These are phyloP conservation scores for Drosophila mayri DNA, from an alignment of 1,140 invertebrate species.

Conservation along the genomic window DNA sequence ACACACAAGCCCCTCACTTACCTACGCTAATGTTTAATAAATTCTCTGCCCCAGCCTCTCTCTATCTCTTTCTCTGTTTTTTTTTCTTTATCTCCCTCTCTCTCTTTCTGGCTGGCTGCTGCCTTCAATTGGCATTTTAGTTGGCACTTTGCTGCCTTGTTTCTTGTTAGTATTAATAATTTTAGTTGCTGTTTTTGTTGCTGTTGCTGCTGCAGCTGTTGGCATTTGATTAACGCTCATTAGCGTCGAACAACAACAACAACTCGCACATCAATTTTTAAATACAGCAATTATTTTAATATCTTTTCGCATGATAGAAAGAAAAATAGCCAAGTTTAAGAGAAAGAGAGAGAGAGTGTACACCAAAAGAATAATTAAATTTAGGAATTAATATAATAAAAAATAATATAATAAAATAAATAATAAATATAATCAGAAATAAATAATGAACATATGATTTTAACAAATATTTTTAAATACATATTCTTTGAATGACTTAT, in stretches of 20 bases:
- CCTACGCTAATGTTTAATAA: conserved; percentile 80
- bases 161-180: conserved; percentile 44
- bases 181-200: conserved; percentile 11
- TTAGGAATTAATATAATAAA: neutral
- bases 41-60: conserved; percentile 49
- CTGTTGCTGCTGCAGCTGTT: conserved; percentile 51
- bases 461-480: too few relatives aligned
- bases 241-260: conserved; percentile 41
- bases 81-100: neutral
- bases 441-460: neutral
- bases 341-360: neutral
- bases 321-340: conserved; percentile 5
- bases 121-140: conserved; percentile 38
- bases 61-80: neutral
- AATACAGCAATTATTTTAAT: conserved; percentile 56
- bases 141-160: conserved; percentile 29
- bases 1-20: conserved; percentile 45
- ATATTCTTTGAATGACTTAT: too few relatives aligned
- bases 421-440: too few relatives aligned
- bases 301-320: conserved; percentile 46
- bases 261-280: conserved; percentile 37
- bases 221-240: conserved; percentile 69
- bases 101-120: neutral
- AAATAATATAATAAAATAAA: neutral
- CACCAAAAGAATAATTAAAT: neutral